Evolutionary conservation across 1,140 invertebrate species (phyloP).

Genomic region (Ylistrum balloti): DNA sequence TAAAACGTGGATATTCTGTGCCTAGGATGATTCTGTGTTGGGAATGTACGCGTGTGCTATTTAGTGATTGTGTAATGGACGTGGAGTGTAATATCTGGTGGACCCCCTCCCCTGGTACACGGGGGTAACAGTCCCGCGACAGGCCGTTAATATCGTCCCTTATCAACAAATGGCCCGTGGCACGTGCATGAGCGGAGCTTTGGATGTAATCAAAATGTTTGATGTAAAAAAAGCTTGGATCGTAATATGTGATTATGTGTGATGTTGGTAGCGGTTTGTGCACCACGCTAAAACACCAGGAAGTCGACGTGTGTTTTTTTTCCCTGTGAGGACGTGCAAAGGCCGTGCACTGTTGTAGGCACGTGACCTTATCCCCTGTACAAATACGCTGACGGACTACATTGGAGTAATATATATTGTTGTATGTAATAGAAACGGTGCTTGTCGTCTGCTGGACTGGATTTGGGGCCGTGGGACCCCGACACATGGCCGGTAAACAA

Average conservation of each 20-base stretch:
- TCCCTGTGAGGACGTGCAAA: slow-evolving; percentile 10
- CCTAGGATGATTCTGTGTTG: background rate
- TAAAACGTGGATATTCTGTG: background rate
- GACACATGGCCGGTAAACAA: slow-evolving; percentile 38
- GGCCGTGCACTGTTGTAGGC: slow-evolving; percentile 19
- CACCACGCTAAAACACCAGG: background rate
- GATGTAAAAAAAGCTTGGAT: slow-evolving; percentile 18
- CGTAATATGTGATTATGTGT: slow-evolving; percentile 39
- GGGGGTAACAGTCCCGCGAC: slow-evolving; percentile 29
- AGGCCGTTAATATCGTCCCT: slow-evolving; percentile 10
- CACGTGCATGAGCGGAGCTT: background rate
- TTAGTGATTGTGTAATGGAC: background rate
- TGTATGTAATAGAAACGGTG: slow-evolving; percentile 12
- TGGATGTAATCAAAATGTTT: slow-evolving; percentile 29
- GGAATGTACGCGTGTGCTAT: slow-evolving; percentile 24
- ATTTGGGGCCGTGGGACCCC: slow-evolving; percentile 15
- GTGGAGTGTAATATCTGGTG: background rate
- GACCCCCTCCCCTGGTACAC: slow-evolving; percentile 14
- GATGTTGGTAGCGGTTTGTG: background rate
- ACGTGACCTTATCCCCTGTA: slow-evolving; percentile 13
- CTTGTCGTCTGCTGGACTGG: background rate
- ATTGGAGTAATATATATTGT: slow-evolving; percentile 5
- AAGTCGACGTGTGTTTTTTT: background rate
- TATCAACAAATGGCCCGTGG: slow-evolving; percentile 22
- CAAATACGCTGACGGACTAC: background rate